Percentiles rank a stretch among this genome's conserved stretches.
Evolutionary conservation across 2,113 vertebrate species (phyloP).

Genomic region (Gallinago media): DNA sequence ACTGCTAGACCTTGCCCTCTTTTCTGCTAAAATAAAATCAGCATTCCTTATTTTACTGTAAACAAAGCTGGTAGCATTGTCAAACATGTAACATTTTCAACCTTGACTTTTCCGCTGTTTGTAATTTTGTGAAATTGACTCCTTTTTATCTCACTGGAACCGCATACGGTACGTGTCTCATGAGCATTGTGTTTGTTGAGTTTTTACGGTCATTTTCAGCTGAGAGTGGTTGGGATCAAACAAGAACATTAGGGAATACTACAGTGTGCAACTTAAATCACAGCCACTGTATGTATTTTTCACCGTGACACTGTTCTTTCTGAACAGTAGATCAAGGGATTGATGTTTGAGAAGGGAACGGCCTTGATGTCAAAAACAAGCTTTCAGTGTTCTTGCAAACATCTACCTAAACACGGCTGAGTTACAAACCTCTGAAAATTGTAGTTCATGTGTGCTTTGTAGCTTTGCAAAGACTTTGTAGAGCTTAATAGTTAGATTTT

Average conservation of each 20-base stretch:
- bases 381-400: not conserved
- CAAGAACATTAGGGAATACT: not conserved
- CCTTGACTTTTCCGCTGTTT: not conserved
- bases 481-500: not conserved
- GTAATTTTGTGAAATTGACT: not conserved
- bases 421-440: not conserved
- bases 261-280: not conserved
- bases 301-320: not conserved
- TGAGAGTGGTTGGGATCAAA: not conserved
- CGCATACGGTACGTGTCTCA: not conserved
- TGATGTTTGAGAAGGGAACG: not conserved
- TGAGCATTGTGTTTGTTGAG: not conserved
- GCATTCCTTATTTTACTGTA: not conserved
- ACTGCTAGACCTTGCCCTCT: not conserved
- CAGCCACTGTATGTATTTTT: not conserved
- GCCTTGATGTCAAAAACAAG: not conserved
- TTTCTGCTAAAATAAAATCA: not conserved
- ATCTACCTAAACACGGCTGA: not conserved
- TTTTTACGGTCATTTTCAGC: not conserved
- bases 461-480: not conserved
- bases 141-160: not conserved
- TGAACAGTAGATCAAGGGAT: not conserved
- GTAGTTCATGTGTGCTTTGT: not conserved
- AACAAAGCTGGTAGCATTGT: not conserved
- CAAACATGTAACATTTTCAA: rapidly evolving